Conservation (phyloP, 2,888 invertebrate species). For the Macrosoma leucophasiata region DNA sequence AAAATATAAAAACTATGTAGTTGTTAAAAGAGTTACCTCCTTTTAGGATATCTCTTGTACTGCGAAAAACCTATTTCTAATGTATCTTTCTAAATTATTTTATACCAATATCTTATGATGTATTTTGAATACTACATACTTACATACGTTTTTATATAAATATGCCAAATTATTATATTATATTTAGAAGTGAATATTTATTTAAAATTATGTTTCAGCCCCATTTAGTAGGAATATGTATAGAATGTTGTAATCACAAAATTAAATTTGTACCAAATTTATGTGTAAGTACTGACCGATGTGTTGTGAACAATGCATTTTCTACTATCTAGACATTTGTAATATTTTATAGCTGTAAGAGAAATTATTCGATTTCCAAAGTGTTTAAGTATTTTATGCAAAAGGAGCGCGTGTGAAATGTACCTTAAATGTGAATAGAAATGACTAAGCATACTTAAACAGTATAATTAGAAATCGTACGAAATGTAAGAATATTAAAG, state of each 20-base stretch:
- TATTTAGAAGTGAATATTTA: too few species aligned
- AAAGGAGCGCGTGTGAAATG: slow-evolving; percentile 44
- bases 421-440: slow-evolving; percentile 40
- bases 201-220: too few species aligned
- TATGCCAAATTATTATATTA: slow-evolving; percentile 51
- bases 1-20: slow-evolving; percentile 11
- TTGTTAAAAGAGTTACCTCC: slow-evolving; percentile 35
- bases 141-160: slow-evolving; percentile 49
- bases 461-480: too few species aligned
- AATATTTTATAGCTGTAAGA: slow-evolving; percentile 33
- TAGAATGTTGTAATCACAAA: too few species aligned
- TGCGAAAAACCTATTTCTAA: slow-evolving; percentile 39
- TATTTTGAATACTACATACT: slow-evolving; percentile 45
- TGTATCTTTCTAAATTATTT: slow-evolving; percentile 47
- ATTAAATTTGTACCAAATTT: too few species aligned
- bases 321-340: slow-evolving; percentile 28
- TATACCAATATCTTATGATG: slow-evolving; percentile 33
- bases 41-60: slow-evolving; percentile 48
- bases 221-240: too few species aligned
- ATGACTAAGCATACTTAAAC: slow-evolving; percentile 10
- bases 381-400: slow-evolving; percentile 30
- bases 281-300: slow-evolving; percentile 23
- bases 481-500: slow-evolving; percentile 22
- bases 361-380: slow-evolving; percentile 29
- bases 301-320: slow-evolving; percentile 25